Evolutionary conservation across 1,140 invertebrate genomes (phyloP), one percentile per base, ranked within the genome.

Genomic region (Anastrepha obliqua): DNA sequence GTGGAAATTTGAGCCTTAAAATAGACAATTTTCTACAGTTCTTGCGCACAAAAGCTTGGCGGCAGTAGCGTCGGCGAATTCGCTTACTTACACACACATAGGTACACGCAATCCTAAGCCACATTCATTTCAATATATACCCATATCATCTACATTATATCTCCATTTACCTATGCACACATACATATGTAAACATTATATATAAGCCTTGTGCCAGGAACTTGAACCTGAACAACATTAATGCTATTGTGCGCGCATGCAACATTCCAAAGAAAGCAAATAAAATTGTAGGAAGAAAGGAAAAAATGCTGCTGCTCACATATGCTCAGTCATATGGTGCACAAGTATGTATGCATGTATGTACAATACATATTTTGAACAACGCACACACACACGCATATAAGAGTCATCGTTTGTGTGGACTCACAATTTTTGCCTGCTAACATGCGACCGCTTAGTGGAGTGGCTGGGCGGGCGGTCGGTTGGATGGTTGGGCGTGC

Each of bases 201-300:
- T 55, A 9, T 13, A n/a, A 44, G 8, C 39, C 17, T 74, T 11
- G 20, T 74, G 67, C 67, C 15, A 74, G 42, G 39, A 47, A 74
- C 67, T 74, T 74, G 67, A 74, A 74, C 67, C 67, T 74, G 67
- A 74, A 47, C 67, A 74, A 74, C 67, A 74, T 74, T 39, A 74
- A 74, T 47, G 67, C 67, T 17, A 74, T 74, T 74, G 67, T 74
- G 67, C 42, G 67, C 67, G 42, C 67, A 74, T 74, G 67, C 67
- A 74, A 74, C 67, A 74, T 74, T n/a, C 42, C 67, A 74, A 47
- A 74, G 67, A 13, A 47, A 74, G 15, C 39, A 74, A 74, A 74
- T 74, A 74, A 47, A 74, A 47, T 74, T 74, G 3, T 6, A n/a
- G 13, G 15, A 74, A 74, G 42, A 47, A 74, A n/a, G 67, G 42